Evolutionary conservation across 2,797 vertebrate species (phyloP), one percentile per base, ranked within the genome.

Genomic region (Coracias cyanogaster): DNA sequence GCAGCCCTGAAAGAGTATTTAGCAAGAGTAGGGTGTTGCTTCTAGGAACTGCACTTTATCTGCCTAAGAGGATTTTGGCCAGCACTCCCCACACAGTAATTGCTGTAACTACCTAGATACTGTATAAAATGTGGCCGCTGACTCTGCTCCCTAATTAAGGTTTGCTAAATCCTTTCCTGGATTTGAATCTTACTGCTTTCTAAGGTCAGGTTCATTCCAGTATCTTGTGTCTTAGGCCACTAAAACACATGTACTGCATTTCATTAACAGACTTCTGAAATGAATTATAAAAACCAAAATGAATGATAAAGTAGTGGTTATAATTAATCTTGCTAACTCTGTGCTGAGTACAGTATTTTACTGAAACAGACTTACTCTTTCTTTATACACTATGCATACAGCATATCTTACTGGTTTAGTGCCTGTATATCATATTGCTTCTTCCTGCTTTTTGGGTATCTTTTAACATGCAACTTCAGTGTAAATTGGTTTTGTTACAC

Each of bases 181-280:
- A 91, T 93, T 96, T 86, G 87, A 94, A n/a, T 72, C 65, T 71
- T 83, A 15, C 49, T 78, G 58, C 86, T 82, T 94, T 65, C 58
- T 82, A 49, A 92, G 78, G 55, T 95, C 80, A 89, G 46, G 70
- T 72, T 89, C 46, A 84, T 89, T 92, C 49, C 60, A 55, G 33
- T 79, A 55, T 86, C 83, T 84, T 79, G 39, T 93, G 65, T 89
- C 60, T 77, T 73, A 61, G 64, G 28, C 71, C 94, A 49, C 52
- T 93, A 65, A 80, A 85, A n/a, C 33, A 67, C 39, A 37, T 2
- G 3, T 67, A 39, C 41, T 86, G 57, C 49, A 39, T 88, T 94
- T 84, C 65, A 74, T 89, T 96, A 92, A 64, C 21, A 79, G 62
- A 33, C 55, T 89, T 93, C 16, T n/a, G 43, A 84, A 86, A 62